Evolutionary conservation across 2,113 vertebrate species (phyloP).

Genomic region (Chunga burmeisteri): DNA sequence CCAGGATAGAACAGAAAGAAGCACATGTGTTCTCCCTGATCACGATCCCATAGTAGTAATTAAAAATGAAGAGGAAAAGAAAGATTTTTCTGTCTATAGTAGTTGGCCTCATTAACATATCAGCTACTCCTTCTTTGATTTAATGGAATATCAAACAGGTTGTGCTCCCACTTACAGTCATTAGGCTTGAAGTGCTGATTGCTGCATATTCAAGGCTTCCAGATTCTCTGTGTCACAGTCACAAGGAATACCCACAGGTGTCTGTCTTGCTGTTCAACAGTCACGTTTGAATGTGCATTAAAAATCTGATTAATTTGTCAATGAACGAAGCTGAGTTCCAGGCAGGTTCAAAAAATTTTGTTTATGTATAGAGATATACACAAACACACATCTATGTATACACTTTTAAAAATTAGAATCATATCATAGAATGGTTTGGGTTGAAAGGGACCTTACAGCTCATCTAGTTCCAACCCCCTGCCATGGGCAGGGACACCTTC

Average conservation of each 20-base stretch:
- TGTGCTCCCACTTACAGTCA: not conserved
- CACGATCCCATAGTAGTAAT: not conserved
- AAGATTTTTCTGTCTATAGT: not conserved
- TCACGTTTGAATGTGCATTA: not conserved
- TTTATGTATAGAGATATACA: not conserved
- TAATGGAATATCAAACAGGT: not conserved
- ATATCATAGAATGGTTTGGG: too few relatives aligned
- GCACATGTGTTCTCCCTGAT: not conserved
- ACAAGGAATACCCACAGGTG: not conserved
- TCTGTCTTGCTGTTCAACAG: not conserved
- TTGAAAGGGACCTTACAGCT: too few relatives aligned
- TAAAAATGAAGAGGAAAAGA: not conserved
- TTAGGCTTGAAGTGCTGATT: not conserved
- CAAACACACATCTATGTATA: fast-evolving
- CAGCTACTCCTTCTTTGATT: not conserved
- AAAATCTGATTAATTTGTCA: not conserved
- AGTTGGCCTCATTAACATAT: not conserved
- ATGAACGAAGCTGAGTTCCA: not conserved
- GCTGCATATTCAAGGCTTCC: fast-evolving
- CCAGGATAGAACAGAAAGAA: not conserved
- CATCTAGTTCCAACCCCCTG: too few relatives aligned
- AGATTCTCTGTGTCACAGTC: fast-evolving
- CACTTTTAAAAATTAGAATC: not conserved
- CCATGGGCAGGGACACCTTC: too few relatives aligned
- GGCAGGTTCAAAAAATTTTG: not conserved